Evolutionary conservation across 2,113 vertebrate species (phyloP), one percentile per base, ranked within the genome.

Genomic region (Paramisgurnus dabryanus): DNA sequence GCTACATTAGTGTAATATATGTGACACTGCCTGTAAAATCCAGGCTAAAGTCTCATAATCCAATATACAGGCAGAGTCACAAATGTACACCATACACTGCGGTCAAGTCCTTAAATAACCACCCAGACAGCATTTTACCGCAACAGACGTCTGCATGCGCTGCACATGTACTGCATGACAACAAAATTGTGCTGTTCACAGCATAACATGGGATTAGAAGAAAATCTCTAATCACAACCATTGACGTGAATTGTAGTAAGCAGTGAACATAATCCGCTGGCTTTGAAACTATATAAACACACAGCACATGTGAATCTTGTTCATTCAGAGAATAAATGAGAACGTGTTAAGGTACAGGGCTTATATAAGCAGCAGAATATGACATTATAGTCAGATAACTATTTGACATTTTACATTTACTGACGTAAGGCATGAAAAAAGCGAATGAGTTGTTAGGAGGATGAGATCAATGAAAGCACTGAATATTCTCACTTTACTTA

Each of bases 191-290:
- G 65, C 75, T 75, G 78, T 34, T 34, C 77, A 67, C 67, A 58
- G 73, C 67, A 78, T 60, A 74, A 64, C 72, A 65, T 15, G 81
- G 41, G 78, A 81, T 78, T 83, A 81, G 65, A 80, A 53, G 65
- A 34, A 75, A 82, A 85, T 80, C 84, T 80, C 18, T 12, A 67
- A 58, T 50, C 45, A 45, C 55, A 68, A 13, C 67, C 27, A 67
- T 58, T 76, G 67, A 49, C 67, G 13, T 76, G 66, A 67, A 71
- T 58, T 76, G 57, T 70, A 41, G 68, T 65, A 82, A 82, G 72
- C 80, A 71, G 60, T 64, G 6, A 71, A 55, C 50, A 65, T 82
- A 82, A 82, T 82, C 81, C 65, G 39, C 60, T 43, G 63, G 45
- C 18, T 47, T 27, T 49, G 22, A 22, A 77, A 80, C 39, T 61